These are phyloP conservation scores for Chrysolina oricalcia DNA, from an alignment of 2,888 invertebrate genomes.

Conservation along the genomic window DNA sequence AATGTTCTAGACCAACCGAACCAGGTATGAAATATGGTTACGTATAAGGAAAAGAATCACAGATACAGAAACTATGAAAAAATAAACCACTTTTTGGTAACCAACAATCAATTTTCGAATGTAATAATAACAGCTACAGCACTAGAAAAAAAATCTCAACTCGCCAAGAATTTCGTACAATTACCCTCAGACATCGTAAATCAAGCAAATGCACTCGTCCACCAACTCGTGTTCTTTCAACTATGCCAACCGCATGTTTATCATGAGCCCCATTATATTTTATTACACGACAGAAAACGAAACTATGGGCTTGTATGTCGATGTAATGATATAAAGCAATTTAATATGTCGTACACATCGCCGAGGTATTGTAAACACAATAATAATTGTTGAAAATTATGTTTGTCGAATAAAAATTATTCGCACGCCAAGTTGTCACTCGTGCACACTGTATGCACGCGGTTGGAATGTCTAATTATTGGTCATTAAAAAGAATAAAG, in stretches of 20 bases:
- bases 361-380: conserved; percentile 53
- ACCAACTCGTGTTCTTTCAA: conserved; percentile 5
- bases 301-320: conserved; percentile 51
- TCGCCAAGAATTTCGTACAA: conserved; percentile 3
- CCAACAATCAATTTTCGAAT: not conserved
- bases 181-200: conserved; percentile 12
- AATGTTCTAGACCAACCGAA: too few species aligned
- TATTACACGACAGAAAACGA: conserved; percentile 45
- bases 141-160: not conserved
- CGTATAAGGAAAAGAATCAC: too few species aligned
- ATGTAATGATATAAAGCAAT: conserved; percentile 54
- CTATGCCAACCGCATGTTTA: conserved; percentile 27
- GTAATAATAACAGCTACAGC: not conserved
- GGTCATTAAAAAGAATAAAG: conserved; percentile 38
- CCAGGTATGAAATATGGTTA: too few species aligned
- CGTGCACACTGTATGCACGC: conserved; percentile 37
- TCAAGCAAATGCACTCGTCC: conserved; percentile 4
- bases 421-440: conserved; percentile 51
- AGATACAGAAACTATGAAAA: too few species aligned
- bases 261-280: conserved; percentile 42
- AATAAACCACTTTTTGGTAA: too few species aligned
- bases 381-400: conserved; percentile 54
- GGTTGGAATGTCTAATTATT: conserved; percentile 47
- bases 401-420: conserved; percentile 51
- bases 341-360: conserved; percentile 53